These are phyloP conservation scores for Syngnathus rostellatus DNA, from an alignment of 2,797 vertebrate genomes.

Conservation along the genomic window DNA sequence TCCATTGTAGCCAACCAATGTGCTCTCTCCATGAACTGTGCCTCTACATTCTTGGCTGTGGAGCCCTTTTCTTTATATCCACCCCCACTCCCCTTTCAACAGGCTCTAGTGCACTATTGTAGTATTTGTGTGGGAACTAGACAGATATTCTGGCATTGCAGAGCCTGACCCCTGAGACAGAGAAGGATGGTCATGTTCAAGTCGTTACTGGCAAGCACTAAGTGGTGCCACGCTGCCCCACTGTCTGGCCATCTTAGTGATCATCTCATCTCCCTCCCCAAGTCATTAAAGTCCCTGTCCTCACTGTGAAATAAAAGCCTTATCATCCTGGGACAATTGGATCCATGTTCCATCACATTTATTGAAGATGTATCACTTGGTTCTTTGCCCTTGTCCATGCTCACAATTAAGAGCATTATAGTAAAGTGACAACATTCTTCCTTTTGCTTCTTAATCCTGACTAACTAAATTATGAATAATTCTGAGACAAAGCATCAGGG, in stretches of 20 bases:
- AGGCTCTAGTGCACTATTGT: conserved; percentile 17
- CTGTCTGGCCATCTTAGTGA: conserved; percentile 42
- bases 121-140: neutral
- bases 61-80: conserved; percentile 29
- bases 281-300: conserved; percentile 61
- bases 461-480: neutral
- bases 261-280: conserved; percentile 53
- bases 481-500: neutral
- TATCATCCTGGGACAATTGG: conserved; percentile 49
- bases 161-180: conserved; percentile 20
- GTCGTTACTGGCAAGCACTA: conserved; percentile 56
- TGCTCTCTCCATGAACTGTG: conserved; percentile 31
- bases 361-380: conserved; percentile 39
- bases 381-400: conserved; percentile 30
- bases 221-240: conserved; percentile 56
- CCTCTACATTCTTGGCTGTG: conserved; percentile 20
- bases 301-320: conserved; percentile 53
- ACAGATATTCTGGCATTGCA: conserved; percentile 19
- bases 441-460: neutral
- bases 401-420: conserved; percentile 21
- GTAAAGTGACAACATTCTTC: conserved; percentile 6
- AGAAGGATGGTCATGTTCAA: conserved; percentile 40
- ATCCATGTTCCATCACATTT: conserved; percentile 43
- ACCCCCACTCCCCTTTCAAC: conserved; percentile 3
- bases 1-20: conserved; percentile 19